These are phyloP conservation scores for Paratilapia polleni DNA, from an alignment of 2,113 vertebrate genomes.

Conservation along the genomic window DNA sequence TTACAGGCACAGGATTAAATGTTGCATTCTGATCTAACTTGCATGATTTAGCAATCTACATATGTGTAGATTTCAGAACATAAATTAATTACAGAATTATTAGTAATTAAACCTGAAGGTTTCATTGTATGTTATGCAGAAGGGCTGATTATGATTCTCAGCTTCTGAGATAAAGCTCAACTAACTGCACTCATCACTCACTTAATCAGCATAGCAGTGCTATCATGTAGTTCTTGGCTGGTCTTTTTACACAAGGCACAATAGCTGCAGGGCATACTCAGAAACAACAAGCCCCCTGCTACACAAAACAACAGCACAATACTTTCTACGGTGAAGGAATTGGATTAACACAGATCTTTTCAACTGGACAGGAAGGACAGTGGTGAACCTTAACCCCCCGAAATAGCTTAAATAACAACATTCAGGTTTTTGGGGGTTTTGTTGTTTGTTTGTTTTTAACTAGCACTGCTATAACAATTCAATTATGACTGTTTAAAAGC, in stretches of 20 bases:
- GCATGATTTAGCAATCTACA: not conserved
- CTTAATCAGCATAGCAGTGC: not conserved
- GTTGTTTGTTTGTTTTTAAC: not conserved
- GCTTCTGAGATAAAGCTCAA: conserved; percentile 4
- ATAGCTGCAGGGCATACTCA: conserved; percentile 42
- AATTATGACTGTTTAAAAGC: not conserved
- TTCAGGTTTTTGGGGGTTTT: not conserved
- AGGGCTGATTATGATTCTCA: not conserved
- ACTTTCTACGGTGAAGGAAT: conserved; percentile 34
- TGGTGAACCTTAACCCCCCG: too few relatives aligned
- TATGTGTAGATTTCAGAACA: not conserved
- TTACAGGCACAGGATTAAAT: not conserved
- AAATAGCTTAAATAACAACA: conserved; percentile 1
- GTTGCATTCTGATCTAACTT: not conserved
- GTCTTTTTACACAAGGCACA: conserved; percentile 35
- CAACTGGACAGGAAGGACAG: conserved; percentile 27
- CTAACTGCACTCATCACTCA: not conserved
- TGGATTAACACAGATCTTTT: conserved; percentile 33
- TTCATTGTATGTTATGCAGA: not conserved
- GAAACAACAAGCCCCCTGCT: conserved; percentile 38
- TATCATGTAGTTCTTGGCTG: conserved; percentile 35
- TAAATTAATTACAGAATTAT: not conserved
- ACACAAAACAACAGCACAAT: conserved; percentile 27
- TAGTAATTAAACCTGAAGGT: not conserved
- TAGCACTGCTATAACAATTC: too few relatives aligned